Conservation (phyloP, 2,113 vertebrate genomes). For the Chinchilla lanigera region DNA sequence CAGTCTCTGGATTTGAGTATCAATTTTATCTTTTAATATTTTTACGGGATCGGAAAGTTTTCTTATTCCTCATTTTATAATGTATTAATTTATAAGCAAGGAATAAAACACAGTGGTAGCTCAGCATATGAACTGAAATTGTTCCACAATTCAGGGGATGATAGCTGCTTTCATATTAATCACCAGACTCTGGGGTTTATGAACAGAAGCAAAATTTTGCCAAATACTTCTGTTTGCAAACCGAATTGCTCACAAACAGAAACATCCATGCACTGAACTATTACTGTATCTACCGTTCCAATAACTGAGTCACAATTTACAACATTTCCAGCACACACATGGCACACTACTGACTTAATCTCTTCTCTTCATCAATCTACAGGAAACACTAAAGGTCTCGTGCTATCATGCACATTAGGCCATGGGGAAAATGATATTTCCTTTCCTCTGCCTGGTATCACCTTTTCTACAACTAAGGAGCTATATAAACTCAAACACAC, state of each 20-base stretch:
- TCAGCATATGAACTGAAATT: neutral
- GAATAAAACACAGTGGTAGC: neutral
- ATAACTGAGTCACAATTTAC: neutral
- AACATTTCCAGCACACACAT: neutral
- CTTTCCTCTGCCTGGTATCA: neutral
- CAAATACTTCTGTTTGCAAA: neutral
- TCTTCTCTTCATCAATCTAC: neutral
- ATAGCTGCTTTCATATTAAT: neutral
- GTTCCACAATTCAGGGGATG: neutral
- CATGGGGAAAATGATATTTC: neutral
- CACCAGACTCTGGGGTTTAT: neutral
- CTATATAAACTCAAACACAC: neutral
- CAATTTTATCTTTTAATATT: neutral
- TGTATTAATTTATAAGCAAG: neutral
- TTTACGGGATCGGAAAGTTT: neutral
- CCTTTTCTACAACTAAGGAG: neutral
- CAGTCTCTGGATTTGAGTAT: accelerated
- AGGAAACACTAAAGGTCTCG: neutral
- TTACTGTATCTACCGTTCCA: neutral
- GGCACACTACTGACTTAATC: neutral
- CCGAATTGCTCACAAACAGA: neutral
- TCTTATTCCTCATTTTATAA: neutral
- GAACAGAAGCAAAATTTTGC: neutral
- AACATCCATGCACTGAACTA: neutral
- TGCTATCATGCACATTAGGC: neutral